Conservation (phyloP, 2,888 invertebrate genomes). For the Entomobrya multifasciata region DNA sequence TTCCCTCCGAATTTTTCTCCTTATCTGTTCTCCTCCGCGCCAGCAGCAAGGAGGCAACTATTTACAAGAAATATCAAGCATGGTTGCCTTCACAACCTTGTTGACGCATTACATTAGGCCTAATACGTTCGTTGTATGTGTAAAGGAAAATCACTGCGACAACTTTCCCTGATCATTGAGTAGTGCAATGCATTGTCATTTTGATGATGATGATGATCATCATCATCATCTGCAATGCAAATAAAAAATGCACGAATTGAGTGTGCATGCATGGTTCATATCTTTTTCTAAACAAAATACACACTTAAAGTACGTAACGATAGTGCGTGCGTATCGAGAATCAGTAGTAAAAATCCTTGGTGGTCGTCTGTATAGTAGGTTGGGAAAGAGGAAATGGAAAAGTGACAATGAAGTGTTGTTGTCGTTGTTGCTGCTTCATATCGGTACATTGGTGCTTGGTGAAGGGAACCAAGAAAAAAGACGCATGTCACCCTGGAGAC, state of each 20-base stretch:
- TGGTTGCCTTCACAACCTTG: background rate
- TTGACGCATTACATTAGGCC: constrained; percentile 25
- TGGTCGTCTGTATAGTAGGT: background rate
- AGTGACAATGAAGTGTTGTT: constrained; percentile 60
- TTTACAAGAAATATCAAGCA: background rate
- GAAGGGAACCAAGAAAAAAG: constrained; percentile 40
- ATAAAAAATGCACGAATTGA: constrained; percentile 32
- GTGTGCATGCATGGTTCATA: constrained; percentile 5
- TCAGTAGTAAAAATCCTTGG: no score
- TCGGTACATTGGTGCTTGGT: background rate
- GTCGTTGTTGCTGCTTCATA: background rate
- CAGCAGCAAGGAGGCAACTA: background rate
- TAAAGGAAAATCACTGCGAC: constrained; percentile 32
- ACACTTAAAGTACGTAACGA: background rate
- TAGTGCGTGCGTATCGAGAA: background rate
- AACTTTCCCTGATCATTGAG: constrained; percentile 1
- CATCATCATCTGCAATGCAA: constrained; percentile 38
- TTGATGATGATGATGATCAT: no score
- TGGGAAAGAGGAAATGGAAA: constrained; percentile 33
- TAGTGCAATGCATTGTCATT: background rate
- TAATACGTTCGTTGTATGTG: background rate
- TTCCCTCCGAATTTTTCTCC: constrained; percentile 39
- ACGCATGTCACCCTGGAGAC: constrained; percentile 67
- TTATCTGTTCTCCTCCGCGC: constrained; percentile 19
- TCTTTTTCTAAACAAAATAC: background rate